Conservation (phyloP, 2,113 vertebrate species). For the Eolophus roseicapilla region DNA sequence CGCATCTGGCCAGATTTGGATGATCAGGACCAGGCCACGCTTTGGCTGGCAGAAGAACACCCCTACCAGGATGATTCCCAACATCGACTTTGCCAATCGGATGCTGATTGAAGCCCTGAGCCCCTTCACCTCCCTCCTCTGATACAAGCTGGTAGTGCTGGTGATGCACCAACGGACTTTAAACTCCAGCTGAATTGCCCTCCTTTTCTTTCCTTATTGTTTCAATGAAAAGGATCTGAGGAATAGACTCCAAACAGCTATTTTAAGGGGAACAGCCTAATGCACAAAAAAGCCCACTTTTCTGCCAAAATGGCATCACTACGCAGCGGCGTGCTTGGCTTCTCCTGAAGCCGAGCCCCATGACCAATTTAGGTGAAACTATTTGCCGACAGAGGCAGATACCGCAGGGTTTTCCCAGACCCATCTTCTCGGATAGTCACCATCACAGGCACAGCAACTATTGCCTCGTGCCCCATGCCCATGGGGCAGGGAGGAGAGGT, state of each 20-base stretch:
- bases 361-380: constrained; percentile 35
- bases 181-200: neutral
- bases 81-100: accelerated
- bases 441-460: accelerated
- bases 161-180: neutral
- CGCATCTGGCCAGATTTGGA: neutral
- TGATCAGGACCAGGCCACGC: neutral
- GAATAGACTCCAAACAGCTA: neutral
- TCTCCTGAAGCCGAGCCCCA: neutral
- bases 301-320: neutral
- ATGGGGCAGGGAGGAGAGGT: neutral
- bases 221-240: neutral
- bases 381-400: neutral
- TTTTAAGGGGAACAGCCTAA: constrained; percentile 48
- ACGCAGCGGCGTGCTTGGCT: neutral
- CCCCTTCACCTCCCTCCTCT: neutral
- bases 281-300: neutral
- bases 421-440: neutral
- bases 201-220: neutral
- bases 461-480: accelerated
- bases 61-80: neutral
- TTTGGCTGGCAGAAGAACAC: neutral
- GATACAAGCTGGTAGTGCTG: neutral
- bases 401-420: neutral
- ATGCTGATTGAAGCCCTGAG: neutral